Conservation (phyloP, 1,140 invertebrate genomes). For the Pentalonia nigronervosa region DNA sequence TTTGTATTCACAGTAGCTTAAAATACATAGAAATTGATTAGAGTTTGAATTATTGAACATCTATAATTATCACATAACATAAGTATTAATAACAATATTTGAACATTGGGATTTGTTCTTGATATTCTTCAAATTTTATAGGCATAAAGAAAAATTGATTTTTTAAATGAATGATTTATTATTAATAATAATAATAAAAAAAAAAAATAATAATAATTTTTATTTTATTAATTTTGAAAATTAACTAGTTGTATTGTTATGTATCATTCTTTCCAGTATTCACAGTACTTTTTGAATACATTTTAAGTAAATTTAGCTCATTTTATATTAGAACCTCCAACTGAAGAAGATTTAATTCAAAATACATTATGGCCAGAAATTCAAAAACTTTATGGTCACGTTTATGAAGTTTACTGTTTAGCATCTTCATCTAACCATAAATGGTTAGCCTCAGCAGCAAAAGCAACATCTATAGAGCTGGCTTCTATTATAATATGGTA, state of each 20-base stretch:
- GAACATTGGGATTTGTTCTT: not conserved
- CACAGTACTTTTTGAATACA: not conserved
- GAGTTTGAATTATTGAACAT: not conserved
- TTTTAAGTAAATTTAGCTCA: not conserved
- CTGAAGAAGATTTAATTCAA: constrained; percentile 88
- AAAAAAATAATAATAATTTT: too few relatives aligned
- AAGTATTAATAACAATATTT: not conserved
- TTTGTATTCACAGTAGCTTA: too few relatives aligned
- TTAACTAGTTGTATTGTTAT: not conserved
- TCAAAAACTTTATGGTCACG: constrained; percentile 94
- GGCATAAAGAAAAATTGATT: not conserved
- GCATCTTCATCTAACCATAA: constrained; percentile 75
- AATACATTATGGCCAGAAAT: constrained; percentile 96
- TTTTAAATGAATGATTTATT: not conserved
- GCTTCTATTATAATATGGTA: constrained; percentile 82
- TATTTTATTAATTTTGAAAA: not conserved
- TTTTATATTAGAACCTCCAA: constrained; percentile 70
- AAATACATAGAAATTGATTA: not conserved
- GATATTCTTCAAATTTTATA: not conserved
- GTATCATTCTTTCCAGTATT: not conserved
- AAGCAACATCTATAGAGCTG: constrained; percentile 77
- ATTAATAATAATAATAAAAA: too few relatives aligned
- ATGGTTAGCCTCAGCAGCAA: constrained; percentile 86
- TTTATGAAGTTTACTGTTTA: constrained; percentile 89
- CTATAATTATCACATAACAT: not conserved